phyloP scores from a whole-genome alignment of 1,140 invertebrate species.

The Drosophila sulfurigaster region DNA sequence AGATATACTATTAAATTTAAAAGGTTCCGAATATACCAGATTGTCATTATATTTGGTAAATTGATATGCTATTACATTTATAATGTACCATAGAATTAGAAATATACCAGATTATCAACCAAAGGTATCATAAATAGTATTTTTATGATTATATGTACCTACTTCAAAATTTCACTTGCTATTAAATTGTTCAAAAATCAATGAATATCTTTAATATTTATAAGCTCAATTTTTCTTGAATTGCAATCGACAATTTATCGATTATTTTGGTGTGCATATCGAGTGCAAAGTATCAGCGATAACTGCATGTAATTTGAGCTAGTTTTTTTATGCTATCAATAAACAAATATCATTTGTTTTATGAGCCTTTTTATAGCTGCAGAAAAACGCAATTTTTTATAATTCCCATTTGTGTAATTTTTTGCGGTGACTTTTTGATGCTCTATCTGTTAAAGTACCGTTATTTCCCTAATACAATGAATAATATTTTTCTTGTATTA shows the following conservation, averaged over 20 bases:
- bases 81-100: no score
- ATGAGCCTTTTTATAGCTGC: constrained; percentile 3
- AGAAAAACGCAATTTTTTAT: constrained; percentile 13
- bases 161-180: no score
- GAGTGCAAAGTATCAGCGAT: constrained; percentile 3
- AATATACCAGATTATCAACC: no score
- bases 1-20: no score
- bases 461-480: no score
- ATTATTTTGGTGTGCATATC: neutral
- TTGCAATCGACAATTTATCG: constrained; percentile 8
- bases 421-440: neutral
- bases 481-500: no score
- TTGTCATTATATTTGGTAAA: no score
- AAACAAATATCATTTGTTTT: constrained; percentile 16
- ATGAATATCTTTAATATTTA: neutral
- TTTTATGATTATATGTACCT: no score
- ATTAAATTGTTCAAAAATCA: no score
- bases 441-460: neutral
- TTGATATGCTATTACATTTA: no score
- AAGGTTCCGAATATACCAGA: no score
- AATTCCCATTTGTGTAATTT: neutral
- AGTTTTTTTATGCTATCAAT: constrained; percentile 23
- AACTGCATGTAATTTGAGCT: constrained; percentile 9
- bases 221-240: neutral
- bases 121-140: no score